Conservation (phyloP, 2,888 invertebrate genomes). For the Mayetiola destructor region DNA sequence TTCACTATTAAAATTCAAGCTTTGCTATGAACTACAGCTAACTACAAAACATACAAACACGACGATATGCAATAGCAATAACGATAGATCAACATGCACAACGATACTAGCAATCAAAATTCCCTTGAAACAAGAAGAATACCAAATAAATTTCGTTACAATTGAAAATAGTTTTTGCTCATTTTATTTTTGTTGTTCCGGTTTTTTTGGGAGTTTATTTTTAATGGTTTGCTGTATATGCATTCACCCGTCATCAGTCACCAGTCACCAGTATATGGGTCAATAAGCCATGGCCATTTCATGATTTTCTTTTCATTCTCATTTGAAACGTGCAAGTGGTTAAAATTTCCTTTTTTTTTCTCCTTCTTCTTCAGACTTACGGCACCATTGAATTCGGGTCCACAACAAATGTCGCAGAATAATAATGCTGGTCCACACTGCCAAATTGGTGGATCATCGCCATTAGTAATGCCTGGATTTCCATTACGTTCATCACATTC, state of each 20-base stretch:
- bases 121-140: slow-evolving; percentile 8
- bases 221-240: not conserved
- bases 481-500: slow-evolving; percentile 53
- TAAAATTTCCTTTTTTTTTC: not conserved
- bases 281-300: slow-evolving; percentile 8
- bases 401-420: slow-evolving; percentile 43
- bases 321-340: not conserved
- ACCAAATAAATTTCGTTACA: slow-evolving; percentile 7
- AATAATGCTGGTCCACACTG: slow-evolving; percentile 50
- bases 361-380: slow-evolving; percentile 26
- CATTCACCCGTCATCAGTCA: not conserved
- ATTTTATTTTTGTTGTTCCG: not conserved
- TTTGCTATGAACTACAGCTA: too few species aligned
- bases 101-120: too few species aligned
- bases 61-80: too few species aligned
- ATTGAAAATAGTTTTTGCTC: not conserved
- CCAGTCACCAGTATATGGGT: too few species aligned
- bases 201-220: not conserved
- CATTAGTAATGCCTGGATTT: slow-evolving; percentile 78
- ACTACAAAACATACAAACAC: too few species aligned
- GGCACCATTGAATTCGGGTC: slow-evolving; percentile 28
- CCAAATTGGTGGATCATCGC: slow-evolving; percentile 52
- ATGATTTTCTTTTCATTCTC: too few species aligned
- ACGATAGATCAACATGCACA: slow-evolving; percentile 10
- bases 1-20: too few species aligned